Percentiles rank a stretch among this genome's conserved stretches.
Evolutionary conservation across 2,797 vertebrate genomes (phyloP).

Genomic region (Heterohyrax brucei): DNA sequence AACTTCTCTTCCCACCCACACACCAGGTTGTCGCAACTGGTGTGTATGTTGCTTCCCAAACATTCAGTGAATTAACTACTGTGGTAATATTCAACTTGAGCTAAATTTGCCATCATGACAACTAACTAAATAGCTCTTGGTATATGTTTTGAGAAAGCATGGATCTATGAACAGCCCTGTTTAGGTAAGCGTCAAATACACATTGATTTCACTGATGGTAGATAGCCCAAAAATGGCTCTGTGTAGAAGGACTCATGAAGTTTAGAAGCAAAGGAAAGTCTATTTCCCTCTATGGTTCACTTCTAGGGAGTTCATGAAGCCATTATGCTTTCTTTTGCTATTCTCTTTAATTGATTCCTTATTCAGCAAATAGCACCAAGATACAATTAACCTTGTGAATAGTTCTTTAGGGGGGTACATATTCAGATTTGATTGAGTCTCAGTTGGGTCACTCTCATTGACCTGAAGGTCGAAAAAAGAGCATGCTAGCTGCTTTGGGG

Average conservation of each 20-base stretch:
- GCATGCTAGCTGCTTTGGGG: slow-evolving; percentile 77
- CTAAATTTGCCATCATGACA: slow-evolving; percentile 2
- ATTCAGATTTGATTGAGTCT: slow-evolving; percentile 83
- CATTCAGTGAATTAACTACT: not conserved
- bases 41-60: not conserved
- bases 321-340: slow-evolving; percentile 75
- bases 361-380: slow-evolving; percentile 77
- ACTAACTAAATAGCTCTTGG: slow-evolving; percentile 19
- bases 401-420: slow-evolving; percentile 78
- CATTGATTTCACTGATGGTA: slow-evolving; percentile 33
- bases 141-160: not conserved
- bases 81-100: slow-evolving; percentile 12
- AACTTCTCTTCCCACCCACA: not conserved
- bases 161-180: slow-evolving; percentile 19
- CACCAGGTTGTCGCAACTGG: not conserved
- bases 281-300: slow-evolving; percentile 51
- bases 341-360: slow-evolving; percentile 82
- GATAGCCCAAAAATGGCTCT: not conserved
- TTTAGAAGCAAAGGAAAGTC: not conserved
- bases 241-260: not conserved
- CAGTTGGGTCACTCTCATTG: slow-evolving; percentile 83
- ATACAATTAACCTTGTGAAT: slow-evolving; percentile 76
- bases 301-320: not conserved
- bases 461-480: slow-evolving; percentile 77
- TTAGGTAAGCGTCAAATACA: slow-evolving; percentile 44